Evolutionary conservation across 2,888 invertebrate species (phyloP).

Genomic region (Pollenia amentaria): DNA sequence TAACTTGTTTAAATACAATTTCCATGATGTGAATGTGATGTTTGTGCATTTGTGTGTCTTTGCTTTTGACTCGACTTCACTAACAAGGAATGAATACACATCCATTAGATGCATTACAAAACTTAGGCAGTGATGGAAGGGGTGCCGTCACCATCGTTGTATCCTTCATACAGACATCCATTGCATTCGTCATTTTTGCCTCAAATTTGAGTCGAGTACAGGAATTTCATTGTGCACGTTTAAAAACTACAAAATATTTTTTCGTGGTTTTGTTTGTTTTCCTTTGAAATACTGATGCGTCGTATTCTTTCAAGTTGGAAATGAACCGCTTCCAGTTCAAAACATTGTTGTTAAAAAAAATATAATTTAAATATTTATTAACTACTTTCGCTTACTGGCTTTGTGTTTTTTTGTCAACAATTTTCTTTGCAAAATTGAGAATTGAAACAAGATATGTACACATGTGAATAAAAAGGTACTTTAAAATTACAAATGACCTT

Average conservation of each 20-base stretch:
- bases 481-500: no score
- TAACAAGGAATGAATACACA: neutral
- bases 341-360: constrained; percentile 28
- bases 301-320: constrained; percentile 60
- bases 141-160: constrained; percentile 12
- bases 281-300: constrained; percentile 54
- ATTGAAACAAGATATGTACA: neutral
- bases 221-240: constrained; percentile 39
- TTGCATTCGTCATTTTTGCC: constrained; percentile 52
- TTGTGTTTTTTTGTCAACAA: neutral
- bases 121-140: constrained; percentile 39
- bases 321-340: constrained; percentile 44
- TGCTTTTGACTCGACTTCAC: constrained; percentile 18
- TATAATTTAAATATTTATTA: constrained; percentile 34
- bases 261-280: constrained; percentile 44
- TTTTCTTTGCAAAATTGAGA: neutral
- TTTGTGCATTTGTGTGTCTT: constrained; percentile 50
- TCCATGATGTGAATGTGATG: constrained; percentile 55
- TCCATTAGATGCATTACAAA: constrained; percentile 37
- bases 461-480: no score
- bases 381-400: neutral
- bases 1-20: constrained; percentile 68
- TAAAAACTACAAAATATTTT: constrained; percentile 9
- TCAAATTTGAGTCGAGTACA: constrained; percentile 51
- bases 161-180: constrained; percentile 41